These are phyloP conservation scores for Bedellia somnulentella DNA, from an alignment of 2,888 invertebrate species.

Conservation along the genomic window DNA sequence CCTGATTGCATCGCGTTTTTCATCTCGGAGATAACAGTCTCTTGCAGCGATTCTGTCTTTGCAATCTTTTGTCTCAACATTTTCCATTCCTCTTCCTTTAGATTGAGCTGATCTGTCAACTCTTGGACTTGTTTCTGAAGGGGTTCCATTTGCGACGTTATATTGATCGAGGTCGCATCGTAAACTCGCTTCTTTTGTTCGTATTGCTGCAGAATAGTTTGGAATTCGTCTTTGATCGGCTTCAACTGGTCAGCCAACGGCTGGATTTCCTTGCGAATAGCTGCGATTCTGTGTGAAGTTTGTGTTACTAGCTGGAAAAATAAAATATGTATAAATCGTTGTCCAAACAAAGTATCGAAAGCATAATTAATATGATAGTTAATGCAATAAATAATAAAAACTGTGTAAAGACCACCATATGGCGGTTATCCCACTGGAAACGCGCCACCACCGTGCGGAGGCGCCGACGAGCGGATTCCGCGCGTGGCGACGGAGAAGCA, in stretches of 20 bases:
- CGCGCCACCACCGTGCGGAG: too few relatives aligned
- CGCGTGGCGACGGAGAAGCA: too few relatives aligned
- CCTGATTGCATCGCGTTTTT: conserved; percentile 54
- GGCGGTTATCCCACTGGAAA: too few relatives aligned
- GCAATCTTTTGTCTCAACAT: conserved; percentile 55
- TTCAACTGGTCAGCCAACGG: conserved; percentile 58
- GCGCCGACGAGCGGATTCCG: too few relatives aligned
- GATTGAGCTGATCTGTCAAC: conserved; percentile 51
- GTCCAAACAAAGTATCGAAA: neutral
- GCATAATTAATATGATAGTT: too few relatives aligned
- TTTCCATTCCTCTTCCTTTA: conserved; percentile 56
- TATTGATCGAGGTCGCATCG: conserved; percentile 64
- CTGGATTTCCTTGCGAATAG: conserved; percentile 48
- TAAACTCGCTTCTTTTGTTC: conserved; percentile 70
- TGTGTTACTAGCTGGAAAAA: conserved; percentile 60
- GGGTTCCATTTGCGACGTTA: conserved; percentile 58
- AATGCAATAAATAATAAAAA: too few relatives aligned
- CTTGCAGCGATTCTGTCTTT: conserved; percentile 55
- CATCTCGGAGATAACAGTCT: conserved; percentile 53
- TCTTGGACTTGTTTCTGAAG: conserved; percentile 55
- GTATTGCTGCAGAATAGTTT: conserved; percentile 66
- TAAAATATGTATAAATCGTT: neutral
- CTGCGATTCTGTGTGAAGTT: conserved; percentile 58
- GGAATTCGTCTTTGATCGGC: conserved; percentile 66
- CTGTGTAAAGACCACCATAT: too few relatives aligned